These are phyloP conservation scores for Carassius carassius DNA, from an alignment of 2,113 vertebrate genomes.

Conservation along the genomic window DNA sequence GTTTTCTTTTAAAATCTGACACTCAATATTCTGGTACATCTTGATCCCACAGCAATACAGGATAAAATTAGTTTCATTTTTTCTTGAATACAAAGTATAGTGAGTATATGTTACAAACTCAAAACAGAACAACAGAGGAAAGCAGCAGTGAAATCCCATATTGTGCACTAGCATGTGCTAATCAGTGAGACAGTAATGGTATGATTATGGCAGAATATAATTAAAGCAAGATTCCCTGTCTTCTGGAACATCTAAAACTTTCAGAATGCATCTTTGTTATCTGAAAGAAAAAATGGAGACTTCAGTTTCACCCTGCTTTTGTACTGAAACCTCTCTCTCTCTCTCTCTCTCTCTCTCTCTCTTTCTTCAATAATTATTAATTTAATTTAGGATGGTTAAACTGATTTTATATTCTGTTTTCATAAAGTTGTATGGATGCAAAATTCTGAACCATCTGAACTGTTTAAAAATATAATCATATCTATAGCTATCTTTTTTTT, in stretches of 20 bases:
- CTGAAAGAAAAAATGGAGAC: not conserved
- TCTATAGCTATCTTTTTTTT: not conserved
- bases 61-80: slow-evolving; percentile 25
- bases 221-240: not conserved
- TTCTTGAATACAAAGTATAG: not conserved
- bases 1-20: not conserved
- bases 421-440: not conserved
- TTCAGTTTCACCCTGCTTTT: not conserved
- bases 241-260: not conserved
- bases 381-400: not conserved
- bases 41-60: not conserved
- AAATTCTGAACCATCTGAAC: not conserved
- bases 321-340: not conserved
- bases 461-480: not conserved
- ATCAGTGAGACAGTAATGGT: not conserved
- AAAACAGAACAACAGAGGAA: slow-evolving; percentile 11
- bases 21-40: not conserved
- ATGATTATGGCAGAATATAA: slow-evolving; percentile 29
- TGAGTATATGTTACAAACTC: not conserved
- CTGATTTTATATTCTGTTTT: not conserved
- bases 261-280: not conserved
- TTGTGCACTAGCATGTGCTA: not conserved
- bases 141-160: not conserved
- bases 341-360: not conserved
- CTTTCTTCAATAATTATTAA: not conserved